Evolutionary conservation across 1,140 invertebrate species (phyloP), one percentile per base, ranked within the genome.

Genomic region (Zaprionus africanus): DNA sequence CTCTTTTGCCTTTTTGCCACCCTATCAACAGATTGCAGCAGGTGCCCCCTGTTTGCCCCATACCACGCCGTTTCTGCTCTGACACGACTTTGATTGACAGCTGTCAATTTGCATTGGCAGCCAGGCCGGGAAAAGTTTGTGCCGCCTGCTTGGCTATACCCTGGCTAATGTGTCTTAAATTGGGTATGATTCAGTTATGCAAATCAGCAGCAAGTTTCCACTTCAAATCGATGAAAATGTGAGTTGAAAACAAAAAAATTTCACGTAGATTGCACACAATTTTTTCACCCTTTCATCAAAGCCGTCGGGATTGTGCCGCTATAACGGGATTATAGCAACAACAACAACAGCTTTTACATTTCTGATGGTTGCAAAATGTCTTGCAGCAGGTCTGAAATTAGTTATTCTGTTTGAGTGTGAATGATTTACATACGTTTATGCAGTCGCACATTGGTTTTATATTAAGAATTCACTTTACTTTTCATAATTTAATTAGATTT

Each of bases 51-150:
- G 1, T 19, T 17, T 19, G 5, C 56, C 7, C 57, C 22, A 2
- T 22, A 19, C 6, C 28, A 6, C 17, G 2, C 15, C n/a, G 4
- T 5, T 9, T 9, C 36, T 24, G 12, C 11, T 12, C 28, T 46
- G 12, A 17, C 41, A 46, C n/a, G 41, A 17, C 54, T 54, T 67
- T 87, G 84, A 87, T 82, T 87, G 83, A 80, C 84, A 87, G 80
- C 84, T 86, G 83, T 87, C 83, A 87, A 87, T 87, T 88, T 80
- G 81, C 81, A 68, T 85, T 70, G 65, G 62, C 74, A 49, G 66
- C 56, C 53, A 60, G 66, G 77, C 76, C 61, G 58, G 69, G 57
- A 81, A 81, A 19, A 13, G 9, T 81, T 77, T 67, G n/a, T 17
- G 41, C 41, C 6, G 59, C 43, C 28, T 22, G 19, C 36, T 53